Evolutionary conservation across 2,113 vertebrate species (phyloP), one percentile per base, ranked within the genome.

Genomic region (Callipepla californica): DNA sequence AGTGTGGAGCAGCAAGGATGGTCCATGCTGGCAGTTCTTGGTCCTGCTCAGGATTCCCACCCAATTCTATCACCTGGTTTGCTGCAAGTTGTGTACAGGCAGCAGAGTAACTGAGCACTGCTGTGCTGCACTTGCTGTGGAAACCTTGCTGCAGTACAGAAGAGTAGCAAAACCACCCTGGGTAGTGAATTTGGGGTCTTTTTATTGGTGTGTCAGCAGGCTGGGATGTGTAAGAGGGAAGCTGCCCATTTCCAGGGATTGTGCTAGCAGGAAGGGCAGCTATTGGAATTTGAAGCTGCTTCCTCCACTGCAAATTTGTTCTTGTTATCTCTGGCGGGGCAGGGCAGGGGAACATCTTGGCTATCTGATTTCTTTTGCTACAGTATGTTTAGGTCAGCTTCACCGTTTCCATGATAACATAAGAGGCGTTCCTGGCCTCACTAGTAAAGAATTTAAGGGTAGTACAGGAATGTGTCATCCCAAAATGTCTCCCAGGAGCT

Each of bases 241-340:
- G 85, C 80, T 97, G 96, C 97, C 96, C 95, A 90, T 96, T 97
- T 97, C 97, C 97, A 97, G 97, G 96, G 93, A 97, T 97, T 97
- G 97, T 97, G 84, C 0, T 8, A 89, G 94, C 95, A 96, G 96
- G 97, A 97, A 97, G 84, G 96, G 96, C 89, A 96, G 96, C 75
- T 85, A 89, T 90, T 95, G 93, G 89, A 94, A 96, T 94, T 94
- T 0, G 36, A 82, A 94, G 70, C 84, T 0, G 6, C 94, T 97
- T 97, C 95, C 96, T 97, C 76, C 90, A 68, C n/a, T 84, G 78
- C 53, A 72, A 82, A 93, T 95, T 85, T 76, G 58, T 90, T 93
- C 83, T 94, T 90, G 80, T 96, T 96, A 94, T 97, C 93, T 97
- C 79, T 96, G 45, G 36, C 57, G 89, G 93, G 93, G 86, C 83